Percentiles rank a stretch among this genome's conserved stretches.
These are phyloP conservation scores for Lepidurus couesii DNA, from an alignment of 1,140 invertebrate species.

Conservation along the genomic window DNA sequence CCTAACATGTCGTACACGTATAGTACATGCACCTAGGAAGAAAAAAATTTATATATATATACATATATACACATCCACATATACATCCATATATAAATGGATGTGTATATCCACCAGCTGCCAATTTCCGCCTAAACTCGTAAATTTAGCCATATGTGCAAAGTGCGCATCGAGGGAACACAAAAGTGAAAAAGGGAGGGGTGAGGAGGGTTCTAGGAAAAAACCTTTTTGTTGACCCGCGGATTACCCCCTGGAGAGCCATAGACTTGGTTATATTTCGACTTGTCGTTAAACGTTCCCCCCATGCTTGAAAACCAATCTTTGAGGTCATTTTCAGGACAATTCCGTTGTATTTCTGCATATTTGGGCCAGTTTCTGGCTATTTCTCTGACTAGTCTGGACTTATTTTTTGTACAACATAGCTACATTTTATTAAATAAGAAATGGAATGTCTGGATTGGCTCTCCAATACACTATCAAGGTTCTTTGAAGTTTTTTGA, in stretches of 20 bases:
- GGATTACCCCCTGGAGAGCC: conserved; percentile 13
- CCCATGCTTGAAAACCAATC: no score
- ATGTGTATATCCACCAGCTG: neutral
- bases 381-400: no score
- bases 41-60: neutral
- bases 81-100: neutral
- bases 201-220: neutral
- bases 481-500: no score
- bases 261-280: neutral
- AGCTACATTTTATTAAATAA: no score
- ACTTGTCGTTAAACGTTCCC: neutral
- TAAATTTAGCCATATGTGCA: conserved; percentile 22
- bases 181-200: neutral
- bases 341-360: no score
- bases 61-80: no score
- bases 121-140: conserved; percentile 12
- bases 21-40: neutral
- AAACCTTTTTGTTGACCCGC: neutral
- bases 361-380: no score
- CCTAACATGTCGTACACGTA: neutral
- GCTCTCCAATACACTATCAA: no score
- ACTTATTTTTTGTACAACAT: no score
- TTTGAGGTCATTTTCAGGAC: no score
- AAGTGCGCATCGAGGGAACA: neutral
- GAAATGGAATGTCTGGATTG: no score